Base-by-base conservation (phyloP, 2,888 invertebrate genomes). In the Mesodorylaimus sp. region DNA sequence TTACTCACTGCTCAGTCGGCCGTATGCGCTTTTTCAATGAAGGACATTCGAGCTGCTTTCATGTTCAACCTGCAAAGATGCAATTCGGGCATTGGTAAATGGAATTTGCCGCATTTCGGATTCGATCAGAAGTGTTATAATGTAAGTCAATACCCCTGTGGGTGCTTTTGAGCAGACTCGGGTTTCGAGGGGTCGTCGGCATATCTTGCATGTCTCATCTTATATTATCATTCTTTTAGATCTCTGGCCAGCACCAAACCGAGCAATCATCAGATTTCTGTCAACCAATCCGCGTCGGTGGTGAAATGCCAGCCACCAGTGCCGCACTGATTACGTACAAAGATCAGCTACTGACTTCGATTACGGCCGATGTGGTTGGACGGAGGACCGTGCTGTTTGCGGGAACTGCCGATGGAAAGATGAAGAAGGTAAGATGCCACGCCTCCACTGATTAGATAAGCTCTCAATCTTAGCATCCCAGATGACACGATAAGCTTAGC, bases 1-100 rank as follows among this genome's bases (percentile, higher is more conserved):
- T n/a, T n/a, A n/a, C 54, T 58, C 2, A 52, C 56, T 2, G 58
- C 64, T 1, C 19, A 45, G 10, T 58, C 61, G 2, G 67, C 67
- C 2, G 48, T 71, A 50, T 71, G 71, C 55, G 55, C 68, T 2
- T 71, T 63, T 55, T 60, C 65, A 2, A 57, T 71, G 63, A 57
- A 63, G 36, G 56, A 58, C n/a, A 59, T 70, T 10, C 59, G 65
- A 24, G 53, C 60, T 32, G 61, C 61, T 19, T 71, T 70, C 56
- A 67, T 67, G 51, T 57, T 63, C 55, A 70, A 69, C 56, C 65
- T 70, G 46, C 64, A 67, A 55, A 55, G 62, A 21, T 71, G 70
- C 54, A 63, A 68, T 53, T 56, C 60, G 37, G 71, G 70, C 13
- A 55, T 61, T 2, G 70, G 68, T 29, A 66, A 63, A 26, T 66